A percentile compares a stretch with the other conserved stretches of the same genome.
Evolutionary conservation across 2,797 vertebrate species (phyloP).

Genomic region (Coilia nasus): DNA sequence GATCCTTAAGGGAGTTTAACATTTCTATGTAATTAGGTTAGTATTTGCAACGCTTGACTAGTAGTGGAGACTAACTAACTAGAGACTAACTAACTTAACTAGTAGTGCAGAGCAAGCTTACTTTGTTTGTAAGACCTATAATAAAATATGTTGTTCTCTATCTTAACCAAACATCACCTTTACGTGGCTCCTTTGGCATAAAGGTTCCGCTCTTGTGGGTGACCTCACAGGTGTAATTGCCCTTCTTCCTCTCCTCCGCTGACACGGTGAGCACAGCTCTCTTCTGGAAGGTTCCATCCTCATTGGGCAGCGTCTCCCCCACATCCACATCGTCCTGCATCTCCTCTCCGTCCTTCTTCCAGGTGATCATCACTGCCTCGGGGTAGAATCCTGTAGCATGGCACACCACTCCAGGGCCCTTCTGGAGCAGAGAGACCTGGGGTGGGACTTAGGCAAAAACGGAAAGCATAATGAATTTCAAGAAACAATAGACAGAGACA

Average conservation of each 20-base stretch:
- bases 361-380: conserved; percentile 43
- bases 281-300: conserved; percentile 65
- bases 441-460: conserved; percentile 39
- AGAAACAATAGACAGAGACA: too few relatives aligned
- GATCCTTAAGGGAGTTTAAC: too few relatives aligned
- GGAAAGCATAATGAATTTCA: not conserved
- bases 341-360: conserved; percentile 54
- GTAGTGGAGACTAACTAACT: too few relatives aligned
- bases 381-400: conserved; percentile 66
- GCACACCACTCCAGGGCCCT: conserved; percentile 51
- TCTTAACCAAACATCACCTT: too few relatives aligned
- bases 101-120: too few relatives aligned
- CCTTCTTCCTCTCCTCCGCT: conserved; percentile 44
- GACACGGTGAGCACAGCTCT: conserved; percentile 41
- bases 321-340: conserved; percentile 49
- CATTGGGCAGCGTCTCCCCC: conserved; percentile 59
- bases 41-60: too few relatives aligned
- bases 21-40: too few relatives aligned
- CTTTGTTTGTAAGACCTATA: too few relatives aligned
- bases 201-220: conserved; percentile 47
- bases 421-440: conserved; percentile 50
- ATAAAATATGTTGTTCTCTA: too few relatives aligned
- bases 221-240: conserved; percentile 58
- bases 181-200: too few relatives aligned
- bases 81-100: too few relatives aligned